A percentile compares a stretch with the other conserved stretches of the same genome.
These are phyloP conservation scores for Sylvilagus floridanus DNA, from an alignment of 2,797 vertebrate genomes.

Conservation along the genomic window DNA sequence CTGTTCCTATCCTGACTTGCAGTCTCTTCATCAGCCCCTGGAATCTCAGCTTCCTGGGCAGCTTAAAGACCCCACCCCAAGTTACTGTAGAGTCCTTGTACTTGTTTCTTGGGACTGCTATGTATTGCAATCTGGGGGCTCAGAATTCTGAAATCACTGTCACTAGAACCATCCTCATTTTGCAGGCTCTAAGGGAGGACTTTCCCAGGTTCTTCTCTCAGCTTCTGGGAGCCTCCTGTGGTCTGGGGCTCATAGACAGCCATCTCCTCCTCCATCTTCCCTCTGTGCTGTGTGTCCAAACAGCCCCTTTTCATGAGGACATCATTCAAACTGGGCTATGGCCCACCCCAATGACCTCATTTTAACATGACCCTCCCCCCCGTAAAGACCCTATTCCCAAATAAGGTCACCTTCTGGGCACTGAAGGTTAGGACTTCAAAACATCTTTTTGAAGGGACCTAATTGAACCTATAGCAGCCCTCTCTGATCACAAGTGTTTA, in stretches of 20 bases:
- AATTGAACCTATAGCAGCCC: not conserved
- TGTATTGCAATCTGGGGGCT: not conserved
- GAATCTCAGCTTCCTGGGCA: not conserved
- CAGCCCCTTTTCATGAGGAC: not conserved
- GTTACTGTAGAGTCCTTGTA: not conserved
- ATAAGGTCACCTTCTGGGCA: too few species aligned
- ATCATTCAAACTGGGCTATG: not conserved
- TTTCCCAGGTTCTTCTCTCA: not conserved
- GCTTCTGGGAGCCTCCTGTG: not conserved
- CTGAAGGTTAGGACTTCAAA: not conserved
- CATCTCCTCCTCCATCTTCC: not conserved
- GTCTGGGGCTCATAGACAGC: not conserved
- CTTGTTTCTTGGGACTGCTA: not conserved
- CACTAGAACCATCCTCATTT: not conserved
- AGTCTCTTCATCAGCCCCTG: not conserved
- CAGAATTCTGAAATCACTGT: not conserved
- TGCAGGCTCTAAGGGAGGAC: not conserved
- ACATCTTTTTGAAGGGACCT: not conserved
- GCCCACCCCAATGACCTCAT: not conserved
- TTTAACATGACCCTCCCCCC: not conserved
- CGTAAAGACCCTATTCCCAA: too few species aligned
- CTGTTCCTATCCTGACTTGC: not conserved
- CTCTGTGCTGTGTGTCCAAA: not conserved
- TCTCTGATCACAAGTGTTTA: not conserved
- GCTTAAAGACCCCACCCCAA: not conserved